These are phyloP conservation scores for Phymatocera aterrima DNA, from an alignment of 2,888 invertebrate genomes.

Conservation along the genomic window DNA sequence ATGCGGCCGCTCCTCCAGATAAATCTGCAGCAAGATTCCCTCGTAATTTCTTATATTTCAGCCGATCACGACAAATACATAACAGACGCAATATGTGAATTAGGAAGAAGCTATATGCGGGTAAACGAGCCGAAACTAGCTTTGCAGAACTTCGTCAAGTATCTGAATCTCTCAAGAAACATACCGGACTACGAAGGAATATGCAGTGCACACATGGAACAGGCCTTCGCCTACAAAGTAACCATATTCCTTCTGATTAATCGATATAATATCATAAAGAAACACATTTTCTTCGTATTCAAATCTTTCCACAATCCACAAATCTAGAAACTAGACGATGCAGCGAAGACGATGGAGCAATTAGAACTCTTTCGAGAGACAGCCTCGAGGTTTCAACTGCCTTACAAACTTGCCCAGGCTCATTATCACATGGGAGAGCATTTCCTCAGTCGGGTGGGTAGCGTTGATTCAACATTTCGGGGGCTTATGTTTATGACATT, in stretches of 20 bases:
- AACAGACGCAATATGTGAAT: constrained; percentile 57
- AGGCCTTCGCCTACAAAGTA: constrained; percentile 64
- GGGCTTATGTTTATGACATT: neutral
- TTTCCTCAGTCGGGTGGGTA: constrained; percentile 58
- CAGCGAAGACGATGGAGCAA: constrained; percentile 57
- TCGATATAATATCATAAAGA: neutral
- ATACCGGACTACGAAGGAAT: constrained; percentile 58
- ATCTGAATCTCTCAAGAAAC: constrained; percentile 58
- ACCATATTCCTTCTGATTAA: neutral
- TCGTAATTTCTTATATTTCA: constrained; percentile 44
- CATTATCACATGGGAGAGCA: constrained; percentile 64
- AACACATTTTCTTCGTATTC: neutral
- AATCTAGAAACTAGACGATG: constrained; percentile 58
- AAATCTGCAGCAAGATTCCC: no score
- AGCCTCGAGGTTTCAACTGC: constrained; percentile 55
- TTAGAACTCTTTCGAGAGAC: constrained; percentile 54
- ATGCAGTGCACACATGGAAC: constrained; percentile 61
- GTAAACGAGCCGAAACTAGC: constrained; percentile 56
- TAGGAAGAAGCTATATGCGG: constrained; percentile 58
- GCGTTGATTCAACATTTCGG: neutral
- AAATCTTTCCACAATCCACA: neutral
- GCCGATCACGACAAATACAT: constrained; percentile 57
- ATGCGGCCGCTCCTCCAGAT: neutral
- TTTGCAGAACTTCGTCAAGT: constrained; percentile 58
- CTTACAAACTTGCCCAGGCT: constrained; percentile 61